Evolutionary conservation across 2,113 vertebrate species (phyloP).

Genomic region (Synchiropus splendidus): DNA sequence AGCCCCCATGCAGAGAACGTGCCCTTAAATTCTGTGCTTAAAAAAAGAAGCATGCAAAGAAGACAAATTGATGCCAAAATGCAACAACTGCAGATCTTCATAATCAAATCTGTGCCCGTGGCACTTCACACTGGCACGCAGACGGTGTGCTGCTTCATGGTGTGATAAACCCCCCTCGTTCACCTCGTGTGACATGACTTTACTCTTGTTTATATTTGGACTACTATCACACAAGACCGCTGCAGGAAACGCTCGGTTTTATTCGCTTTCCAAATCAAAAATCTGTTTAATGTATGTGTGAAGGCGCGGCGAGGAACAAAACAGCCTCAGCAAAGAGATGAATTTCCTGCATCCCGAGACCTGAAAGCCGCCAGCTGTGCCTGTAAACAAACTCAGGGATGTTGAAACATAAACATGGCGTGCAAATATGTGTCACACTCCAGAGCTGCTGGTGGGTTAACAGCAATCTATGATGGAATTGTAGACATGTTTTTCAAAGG

Average conservation of each 20-base stretch:
- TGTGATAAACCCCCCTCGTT: not conserved
- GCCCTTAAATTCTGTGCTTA: no score
- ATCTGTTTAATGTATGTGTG: conserved; percentile 26
- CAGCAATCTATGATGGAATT: no score
- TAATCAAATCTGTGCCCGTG: no score
- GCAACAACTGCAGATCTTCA: no score
- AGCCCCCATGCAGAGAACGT: no score
- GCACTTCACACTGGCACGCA: no score
- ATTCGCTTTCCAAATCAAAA: conserved; percentile 21
- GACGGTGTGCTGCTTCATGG: no score
- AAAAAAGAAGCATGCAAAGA: no score
- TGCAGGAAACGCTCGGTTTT: conserved; percentile 5
- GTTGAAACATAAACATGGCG: conserved; percentile 13
- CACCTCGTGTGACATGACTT: no score
- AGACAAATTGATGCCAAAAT: no score
- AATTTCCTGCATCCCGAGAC: conserved; percentile 10
- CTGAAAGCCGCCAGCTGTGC: conserved; percentile 9
- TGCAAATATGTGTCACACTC: conserved; percentile 12
- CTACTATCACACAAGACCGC: conserved; percentile 12
- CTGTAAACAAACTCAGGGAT: conserved; percentile 19
- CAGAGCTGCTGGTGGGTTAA: conserved; percentile 5
- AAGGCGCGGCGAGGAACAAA: conserved; percentile 9
- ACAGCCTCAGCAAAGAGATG: conserved; percentile 1
- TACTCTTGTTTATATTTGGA: conserved; percentile 9
- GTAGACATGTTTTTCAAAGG: not conserved